These are phyloP conservation scores for Choreutis nemorana DNA, from an alignment of 2,888 invertebrate genomes.

Conservation along the genomic window DNA sequence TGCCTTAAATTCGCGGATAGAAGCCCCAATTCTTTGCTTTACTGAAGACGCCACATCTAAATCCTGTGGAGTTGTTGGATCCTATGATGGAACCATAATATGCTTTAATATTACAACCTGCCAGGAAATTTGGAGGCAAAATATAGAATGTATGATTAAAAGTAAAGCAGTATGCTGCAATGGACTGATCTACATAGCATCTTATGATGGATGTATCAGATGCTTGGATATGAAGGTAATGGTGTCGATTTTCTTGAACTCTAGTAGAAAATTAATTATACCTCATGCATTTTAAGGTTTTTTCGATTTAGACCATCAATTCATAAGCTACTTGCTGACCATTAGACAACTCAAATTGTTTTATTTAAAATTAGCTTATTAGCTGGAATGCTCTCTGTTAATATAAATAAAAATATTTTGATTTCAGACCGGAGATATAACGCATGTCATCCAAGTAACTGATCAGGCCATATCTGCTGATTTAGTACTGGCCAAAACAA, in stretches of 20 bases:
- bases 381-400: too few relatives aligned
- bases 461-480: slow-evolving; percentile 59
- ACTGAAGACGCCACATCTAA: slow-evolving; percentile 16
- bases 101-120: slow-evolving; percentile 66
- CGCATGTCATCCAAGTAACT: slow-evolving; percentile 32
- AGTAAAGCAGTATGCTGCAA: slow-evolving; percentile 48
- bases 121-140: slow-evolving; percentile 67
- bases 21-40: slow-evolving; percentile 68
- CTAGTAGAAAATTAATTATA: too few relatives aligned
- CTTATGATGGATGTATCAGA: slow-evolving; percentile 74
- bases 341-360: too few relatives aligned
- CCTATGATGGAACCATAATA: slow-evolving; percentile 78
- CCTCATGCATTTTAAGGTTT: too few relatives aligned
- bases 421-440: slow-evolving; percentile 56
- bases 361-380: too few relatives aligned
- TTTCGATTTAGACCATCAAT: too few relatives aligned
- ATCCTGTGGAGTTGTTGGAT: slow-evolving; percentile 72
- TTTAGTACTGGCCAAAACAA: slow-evolving; percentile 39
- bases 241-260: too few relatives aligned
- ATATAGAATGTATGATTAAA: slow-evolving; percentile 71
- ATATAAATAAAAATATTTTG: slow-evolving; percentile 4
- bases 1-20: slow-evolving; percentile 73
- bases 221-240: slow-evolving; percentile 65
- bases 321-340: too few relatives aligned
- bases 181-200: slow-evolving; percentile 69